Base-by-base conservation (phyloP, 2,797 vertebrate species). In the Paratrypauchen microcephalus region DNA sequence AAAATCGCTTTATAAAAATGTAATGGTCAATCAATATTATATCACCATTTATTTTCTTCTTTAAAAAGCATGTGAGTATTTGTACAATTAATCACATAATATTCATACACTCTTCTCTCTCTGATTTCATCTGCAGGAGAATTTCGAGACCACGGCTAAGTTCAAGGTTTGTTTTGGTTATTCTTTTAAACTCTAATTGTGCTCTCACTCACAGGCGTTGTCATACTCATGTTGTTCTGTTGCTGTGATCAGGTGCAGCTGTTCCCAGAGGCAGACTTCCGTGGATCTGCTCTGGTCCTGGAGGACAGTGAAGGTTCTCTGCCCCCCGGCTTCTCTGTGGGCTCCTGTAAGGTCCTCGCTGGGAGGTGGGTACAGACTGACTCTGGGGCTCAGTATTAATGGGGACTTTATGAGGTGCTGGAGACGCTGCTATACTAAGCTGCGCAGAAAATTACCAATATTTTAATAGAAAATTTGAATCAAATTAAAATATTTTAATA, bases 251-350 rank as follows among this genome's bases (percentile, higher is more conserved):
- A 99, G 97, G 92, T 97, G 88, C 94, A 95, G 89, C 88, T 97
- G 85, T 99, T 97, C 91, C 95, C 96, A 41, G 94, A 97, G 72
- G 91, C 95, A 36, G 91, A 89, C 67, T 95, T 97, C 87, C 91
- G 94, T 85, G 97, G 97, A 65, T 80, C 76, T 16, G 87, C 90
- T 84, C 81, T 93, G 66, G 47, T 88, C 76, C 87, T 95, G 85
- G 94, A 95, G 83, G 92, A 93, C 81, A 92, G 84, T 30, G 77
- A 82, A 63, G 71, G 87, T 71, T 91, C 88, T 47, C 90, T 97
- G 76, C 90, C 91, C 24, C 81, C 92, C 11, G 90, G 86, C 3
- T 95, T 96, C 86, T 85, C 86, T 61, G 82, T 93, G 70, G 94
- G 90, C 66, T 99, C 97, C 70, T 97, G 95, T 87, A 96, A 95